Evolutionary conservation across 2,113 vertebrate genomes (phyloP).

Genomic region (Prochilodus magdalenae): DNA sequence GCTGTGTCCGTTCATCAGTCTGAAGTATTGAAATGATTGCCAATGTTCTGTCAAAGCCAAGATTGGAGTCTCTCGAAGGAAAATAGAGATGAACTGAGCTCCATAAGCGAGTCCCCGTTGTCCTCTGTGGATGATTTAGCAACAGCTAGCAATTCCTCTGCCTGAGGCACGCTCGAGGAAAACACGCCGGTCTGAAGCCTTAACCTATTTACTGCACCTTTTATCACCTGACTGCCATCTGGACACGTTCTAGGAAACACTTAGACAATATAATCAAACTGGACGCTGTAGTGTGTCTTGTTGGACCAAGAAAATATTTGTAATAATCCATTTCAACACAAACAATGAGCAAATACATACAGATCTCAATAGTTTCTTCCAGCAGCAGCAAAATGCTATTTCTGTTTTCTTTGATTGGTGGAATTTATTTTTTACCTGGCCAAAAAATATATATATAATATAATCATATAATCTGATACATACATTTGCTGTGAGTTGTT

Average conservation of each 20-base stretch:
- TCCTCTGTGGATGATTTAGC: slow-evolving; percentile 50
- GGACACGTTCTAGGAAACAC: background rate
- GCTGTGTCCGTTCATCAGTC: slow-evolving; percentile 69
- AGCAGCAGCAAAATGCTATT: too few relatives aligned
- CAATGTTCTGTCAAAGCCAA: slow-evolving; percentile 69
- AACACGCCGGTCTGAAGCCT: slow-evolving; percentile 15
- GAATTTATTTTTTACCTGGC: too few relatives aligned
- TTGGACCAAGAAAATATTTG: too few relatives aligned
- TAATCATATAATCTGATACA: too few relatives aligned
- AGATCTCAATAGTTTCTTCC: too few relatives aligned
- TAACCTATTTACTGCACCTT: slow-evolving; percentile 23
- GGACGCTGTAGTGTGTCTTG: background rate
- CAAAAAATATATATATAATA: too few relatives aligned
- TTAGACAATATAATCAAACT: background rate
- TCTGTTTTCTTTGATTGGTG: too few relatives aligned
- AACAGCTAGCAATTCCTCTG: slow-evolving; percentile 52
- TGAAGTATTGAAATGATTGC: slow-evolving; percentile 74
- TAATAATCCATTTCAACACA: too few relatives aligned
- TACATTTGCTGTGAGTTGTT: too few relatives aligned
- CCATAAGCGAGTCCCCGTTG: slow-evolving; percentile 21
- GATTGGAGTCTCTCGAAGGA: slow-evolving; percentile 62
- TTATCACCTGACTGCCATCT: background rate
- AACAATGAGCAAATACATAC: too few relatives aligned
- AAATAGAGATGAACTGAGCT: slow-evolving; percentile 52
- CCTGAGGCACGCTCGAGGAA: slow-evolving; percentile 55